A percentile compares a stretch with the other conserved stretches of the same genome.
Conservation (phyloP, 2,888 invertebrate species). For the Trypoxylon attenuatum region DNA sequence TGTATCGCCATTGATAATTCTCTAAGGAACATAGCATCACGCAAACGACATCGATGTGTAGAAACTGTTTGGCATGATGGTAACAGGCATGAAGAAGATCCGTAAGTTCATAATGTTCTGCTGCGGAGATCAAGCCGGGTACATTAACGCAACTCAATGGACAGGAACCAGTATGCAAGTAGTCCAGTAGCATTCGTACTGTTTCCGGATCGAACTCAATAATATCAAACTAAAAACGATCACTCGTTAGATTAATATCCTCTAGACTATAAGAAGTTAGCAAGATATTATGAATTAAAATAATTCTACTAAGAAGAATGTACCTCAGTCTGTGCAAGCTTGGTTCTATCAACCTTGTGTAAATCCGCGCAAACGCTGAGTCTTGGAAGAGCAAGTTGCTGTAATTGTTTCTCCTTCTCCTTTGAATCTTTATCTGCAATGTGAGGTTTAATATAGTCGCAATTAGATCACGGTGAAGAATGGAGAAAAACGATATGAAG, state of each 20-base stretch:
- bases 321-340: conserved; percentile 93
- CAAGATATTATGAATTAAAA: neutral
- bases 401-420: conserved; percentile 83
- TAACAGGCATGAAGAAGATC: conserved; percentile 95
- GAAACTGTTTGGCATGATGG: conserved; percentile 95
- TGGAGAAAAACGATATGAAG: conserved; percentile 71
- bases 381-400: conserved; percentile 86
- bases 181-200: conserved; percentile 91
- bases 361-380: conserved; percentile 95
- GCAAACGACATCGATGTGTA: conserved; percentile 94
- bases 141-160: conserved; percentile 93
- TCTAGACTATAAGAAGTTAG: no score
- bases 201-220: conserved; percentile 97
- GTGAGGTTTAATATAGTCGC: neutral
- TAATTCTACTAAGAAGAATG: neutral
- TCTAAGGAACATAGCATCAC: conserved; percentile 94
- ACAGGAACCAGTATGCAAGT: conserved; percentile 94
- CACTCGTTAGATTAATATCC: neutral
- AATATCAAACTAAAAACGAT: conserved; percentile 85
- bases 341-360: conserved; percentile 93
- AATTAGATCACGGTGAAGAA: no score
- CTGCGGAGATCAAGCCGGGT: conserved; percentile 94
- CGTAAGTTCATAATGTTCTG: conserved; percentile 95
- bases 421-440: conserved; percentile 85
- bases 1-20: conserved; percentile 97